These are phyloP conservation scores for Drosophila malerkotliana DNA, from an alignment of 1,140 invertebrate genomes.

Conservation along the genomic window DNA sequence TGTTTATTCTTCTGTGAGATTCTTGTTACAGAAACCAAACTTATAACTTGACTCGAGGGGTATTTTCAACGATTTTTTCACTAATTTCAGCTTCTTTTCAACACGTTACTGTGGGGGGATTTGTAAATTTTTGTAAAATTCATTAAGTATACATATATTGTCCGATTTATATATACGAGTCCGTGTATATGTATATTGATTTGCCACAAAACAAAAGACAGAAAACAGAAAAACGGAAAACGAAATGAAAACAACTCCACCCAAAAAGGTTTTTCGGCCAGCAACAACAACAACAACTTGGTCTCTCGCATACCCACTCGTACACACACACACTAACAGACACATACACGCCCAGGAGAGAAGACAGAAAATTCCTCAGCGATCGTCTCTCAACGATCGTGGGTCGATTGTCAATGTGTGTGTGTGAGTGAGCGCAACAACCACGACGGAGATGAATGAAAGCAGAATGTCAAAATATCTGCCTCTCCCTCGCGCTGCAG, in stretches of 20 bases:
- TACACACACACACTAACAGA: too few relatives aligned
- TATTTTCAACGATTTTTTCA: constrained; percentile 58
- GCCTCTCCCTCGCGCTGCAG: constrained; percentile 49
- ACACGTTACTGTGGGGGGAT: constrained; percentile 47
- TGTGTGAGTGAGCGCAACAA: constrained; percentile 56
- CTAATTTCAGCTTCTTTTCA: constrained; percentile 49
- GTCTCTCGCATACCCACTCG: constrained; percentile 7
- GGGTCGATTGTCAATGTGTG: background rate
- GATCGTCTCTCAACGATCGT: constrained; percentile 27
- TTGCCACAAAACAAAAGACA: constrained; percentile 15
- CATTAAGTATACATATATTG: constrained; percentile 18
- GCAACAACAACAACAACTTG: constrained; percentile 47
- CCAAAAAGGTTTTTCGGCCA: constrained; percentile 59
- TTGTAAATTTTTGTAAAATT: constrained; percentile 53
- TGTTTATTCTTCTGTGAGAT: constrained; percentile 66
- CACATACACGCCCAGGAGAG: constrained; percentile 22
- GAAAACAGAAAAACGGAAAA: constrained; percentile 53
- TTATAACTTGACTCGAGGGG: constrained; percentile 41
- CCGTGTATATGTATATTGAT: constrained; percentile 7
- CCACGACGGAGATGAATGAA: constrained; percentile 77
- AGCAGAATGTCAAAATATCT: constrained; percentile 78
- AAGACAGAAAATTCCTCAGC: constrained; percentile 75
- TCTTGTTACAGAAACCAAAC: constrained; percentile 44
- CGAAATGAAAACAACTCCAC: constrained; percentile 79
- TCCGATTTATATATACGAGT: constrained; percentile 25